Evolutionary conservation across 2,113 vertebrate species (phyloP).

Genomic region (Oreochromis spilurus): DNA sequence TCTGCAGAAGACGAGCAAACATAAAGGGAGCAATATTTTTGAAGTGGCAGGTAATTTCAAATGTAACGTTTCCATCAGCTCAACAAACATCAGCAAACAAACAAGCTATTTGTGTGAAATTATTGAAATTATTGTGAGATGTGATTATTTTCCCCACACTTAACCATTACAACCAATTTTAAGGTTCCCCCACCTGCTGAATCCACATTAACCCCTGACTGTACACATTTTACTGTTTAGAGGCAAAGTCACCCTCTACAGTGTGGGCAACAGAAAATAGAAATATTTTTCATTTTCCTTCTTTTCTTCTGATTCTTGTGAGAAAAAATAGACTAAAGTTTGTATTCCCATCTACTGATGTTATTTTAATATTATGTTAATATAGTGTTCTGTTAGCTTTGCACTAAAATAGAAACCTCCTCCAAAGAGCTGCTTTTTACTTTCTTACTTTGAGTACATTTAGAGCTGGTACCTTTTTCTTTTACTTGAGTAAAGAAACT

Average conservation of each 20-base stretch:
- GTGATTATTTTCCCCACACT: neutral
- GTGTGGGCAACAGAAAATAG: accelerated
- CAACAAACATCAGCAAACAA: neutral
- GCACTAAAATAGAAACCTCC: too few species aligned
- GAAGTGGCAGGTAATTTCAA: accelerated
- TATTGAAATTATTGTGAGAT: neutral
- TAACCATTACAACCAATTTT: neutral
- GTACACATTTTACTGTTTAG: neutral
- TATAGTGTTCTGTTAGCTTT: too few species aligned
- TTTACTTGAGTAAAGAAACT: neutral
- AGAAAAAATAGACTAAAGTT: neutral
- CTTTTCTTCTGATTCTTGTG: neutral
- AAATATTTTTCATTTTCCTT: neutral
- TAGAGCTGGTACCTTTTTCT: neutral
- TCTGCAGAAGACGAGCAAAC: neutral
- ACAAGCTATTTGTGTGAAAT: neutral
- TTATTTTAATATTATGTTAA: too few species aligned
- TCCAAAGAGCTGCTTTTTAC: too few species aligned
- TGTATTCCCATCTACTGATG: too few species aligned
- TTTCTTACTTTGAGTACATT: too few species aligned
- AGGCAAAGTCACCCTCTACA: neutral
- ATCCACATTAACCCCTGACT: neutral
- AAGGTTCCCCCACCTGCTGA: neutral
- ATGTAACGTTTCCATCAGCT: neutral
- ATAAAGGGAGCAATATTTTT: neutral